Evolutionary conservation across 2,113 vertebrate genomes (phyloP).

Genomic region (Mohoua ochrocephala): DNA sequence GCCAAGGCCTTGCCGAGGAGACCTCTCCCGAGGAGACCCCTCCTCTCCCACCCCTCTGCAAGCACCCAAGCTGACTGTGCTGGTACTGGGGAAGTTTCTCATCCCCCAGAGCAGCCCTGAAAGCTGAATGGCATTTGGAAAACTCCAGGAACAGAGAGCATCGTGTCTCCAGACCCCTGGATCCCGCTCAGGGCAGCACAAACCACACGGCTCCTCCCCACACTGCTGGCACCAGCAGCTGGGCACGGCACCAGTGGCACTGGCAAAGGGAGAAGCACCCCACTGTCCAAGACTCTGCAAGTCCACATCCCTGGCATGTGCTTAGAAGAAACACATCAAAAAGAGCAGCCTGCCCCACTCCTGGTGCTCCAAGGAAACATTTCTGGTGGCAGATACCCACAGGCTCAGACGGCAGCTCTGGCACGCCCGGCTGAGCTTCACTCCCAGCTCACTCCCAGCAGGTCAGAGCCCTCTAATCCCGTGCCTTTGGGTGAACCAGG

Average conservation of each 20-base stretch:
- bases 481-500: too few relatives aligned
- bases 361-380: neutral
- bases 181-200: neutral
- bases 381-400: neutral
- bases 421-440: neutral
- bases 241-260: neutral
- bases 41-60: neutral
- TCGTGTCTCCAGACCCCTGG: neutral
- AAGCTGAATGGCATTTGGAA: neutral
- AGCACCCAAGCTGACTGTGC: neutral
- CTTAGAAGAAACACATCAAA: neutral
- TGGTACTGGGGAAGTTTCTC: neutral
- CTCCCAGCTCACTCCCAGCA: neutral
- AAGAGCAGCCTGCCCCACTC: neutral
- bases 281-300: accelerated
- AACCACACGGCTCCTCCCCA: neutral
- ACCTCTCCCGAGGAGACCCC: neutral
- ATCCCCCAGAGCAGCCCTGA: neutral
- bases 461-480: neutral
- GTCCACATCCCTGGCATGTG: neutral
- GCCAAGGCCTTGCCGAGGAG: neutral
- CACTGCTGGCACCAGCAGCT: neutral
- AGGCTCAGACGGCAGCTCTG: neutral
- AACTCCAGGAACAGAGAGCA: neutral
- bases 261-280: neutral